These are phyloP conservation scores for Hyphantria cunea DNA, from an alignment of 1,140 invertebrate species.

Conservation along the genomic window DNA sequence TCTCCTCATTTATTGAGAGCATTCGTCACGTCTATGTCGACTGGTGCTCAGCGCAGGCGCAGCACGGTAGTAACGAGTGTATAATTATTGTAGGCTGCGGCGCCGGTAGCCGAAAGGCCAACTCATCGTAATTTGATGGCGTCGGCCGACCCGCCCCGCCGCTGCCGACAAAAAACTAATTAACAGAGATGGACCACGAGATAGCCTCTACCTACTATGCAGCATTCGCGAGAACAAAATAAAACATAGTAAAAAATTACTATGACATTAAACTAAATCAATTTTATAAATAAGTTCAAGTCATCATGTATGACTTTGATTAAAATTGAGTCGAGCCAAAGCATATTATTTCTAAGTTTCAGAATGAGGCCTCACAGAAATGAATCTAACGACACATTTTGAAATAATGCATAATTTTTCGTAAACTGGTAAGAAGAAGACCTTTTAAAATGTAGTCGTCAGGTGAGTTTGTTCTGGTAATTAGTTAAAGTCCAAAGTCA, in stretches of 20 bases:
- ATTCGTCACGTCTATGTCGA: constrained; percentile 41
- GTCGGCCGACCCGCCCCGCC: constrained; percentile 63
- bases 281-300: constrained; percentile 21
- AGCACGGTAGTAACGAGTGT: constrained; percentile 80
- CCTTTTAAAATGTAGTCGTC: not conserved
- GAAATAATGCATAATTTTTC: too few relatives aligned
- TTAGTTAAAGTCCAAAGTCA: constrained; percentile 21
- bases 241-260: constrained; percentile 39
- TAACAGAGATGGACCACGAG: constrained; percentile 67
- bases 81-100: constrained; percentile 71
- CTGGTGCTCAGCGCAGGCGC: constrained; percentile 46
- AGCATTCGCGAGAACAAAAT: constrained; percentile 61
- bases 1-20: constrained; percentile 49
- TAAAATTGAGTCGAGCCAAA: constrained; percentile 4
- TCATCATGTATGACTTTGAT: constrained; percentile 14
- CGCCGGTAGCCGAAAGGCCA: constrained; percentile 76
- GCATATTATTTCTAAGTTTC: constrained; percentile 6
- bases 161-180: constrained; percentile 76
- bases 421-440: too few relatives aligned
- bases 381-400: not conserved
- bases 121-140: constrained; percentile 81
- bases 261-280: constrained; percentile 28
- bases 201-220: constrained; percentile 50
- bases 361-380: constrained; percentile 14
- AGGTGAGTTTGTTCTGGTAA: constrained; percentile 2